Evolutionary conservation across 2,888 invertebrate species (phyloP), one percentile per base, ranked within the genome.

Genomic region (Meteorus colon): DNA sequence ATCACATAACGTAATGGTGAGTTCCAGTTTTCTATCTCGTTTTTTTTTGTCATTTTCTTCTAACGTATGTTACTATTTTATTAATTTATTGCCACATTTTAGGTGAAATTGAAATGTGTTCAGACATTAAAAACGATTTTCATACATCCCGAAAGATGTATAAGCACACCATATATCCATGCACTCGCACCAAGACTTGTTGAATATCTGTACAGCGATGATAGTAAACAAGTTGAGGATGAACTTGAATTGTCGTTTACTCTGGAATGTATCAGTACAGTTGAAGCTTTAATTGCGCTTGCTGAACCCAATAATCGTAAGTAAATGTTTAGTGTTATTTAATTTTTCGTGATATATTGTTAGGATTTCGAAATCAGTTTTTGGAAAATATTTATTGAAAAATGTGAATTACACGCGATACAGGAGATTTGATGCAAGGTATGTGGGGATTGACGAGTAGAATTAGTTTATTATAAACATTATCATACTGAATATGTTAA

Each of bases 91-190:
- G 37, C 31, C 34, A n/a, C 79, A 76, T 82, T 81, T 66, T 86
- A 95, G 92, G 93, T 96, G 0, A 93, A 93, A 85, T 89, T 95
- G 74, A 95, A 95, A 87, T 95, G 96, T 86, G 92, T 96, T 59
- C 95, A 96, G 90, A 94, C 95, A 1, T 90, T 96, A 70, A 92
- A 93, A 82, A 94, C 95, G 0, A 93, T 97, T 75, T 96, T 96
- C 87, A 91, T 93, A 62, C 94, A 95, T 85, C 92, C 93, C 3
- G 94, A 95, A 82, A 91, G 93, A 68, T 91, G 91, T 77, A 93
- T 96, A 34, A 93, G 95, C 51, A 94, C 94, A 5, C 94, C 95
- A 0, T 96, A 95, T 85, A 96, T 97, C 82, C 95, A 96, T 83
- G 93, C 95, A 0, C 90, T 96, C 79, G 95, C 96, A 8, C 96